phyloP scores from a whole-genome alignment of 2,888 invertebrate species.

The Strigamia crassipes region DNA sequence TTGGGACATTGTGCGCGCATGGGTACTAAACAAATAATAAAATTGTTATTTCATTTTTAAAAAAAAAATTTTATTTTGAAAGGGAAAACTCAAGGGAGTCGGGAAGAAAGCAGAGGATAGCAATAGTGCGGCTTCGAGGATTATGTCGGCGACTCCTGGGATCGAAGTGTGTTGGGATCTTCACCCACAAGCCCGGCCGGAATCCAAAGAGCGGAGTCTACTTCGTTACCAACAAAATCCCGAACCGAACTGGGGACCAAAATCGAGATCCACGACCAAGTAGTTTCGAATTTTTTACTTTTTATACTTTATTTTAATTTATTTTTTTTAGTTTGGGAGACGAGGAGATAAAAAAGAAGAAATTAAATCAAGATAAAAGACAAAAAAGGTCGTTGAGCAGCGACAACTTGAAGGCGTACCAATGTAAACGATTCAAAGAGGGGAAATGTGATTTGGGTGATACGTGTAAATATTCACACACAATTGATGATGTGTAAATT shows the following conservation, averaged over 20 bases:
- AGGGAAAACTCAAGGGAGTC: not conserved
- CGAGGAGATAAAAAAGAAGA: not conserved
- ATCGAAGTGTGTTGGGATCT: conserved; percentile 63
- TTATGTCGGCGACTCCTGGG: not conserved
- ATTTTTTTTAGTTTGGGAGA: no score
- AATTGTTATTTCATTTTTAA: not conserved
- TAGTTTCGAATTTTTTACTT: conserved; percentile 55
- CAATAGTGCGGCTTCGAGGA: conserved; percentile 36
- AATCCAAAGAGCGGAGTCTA: conserved; percentile 72
- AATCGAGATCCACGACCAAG: conserved; percentile 77
- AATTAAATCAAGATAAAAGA: conserved; percentile 23
- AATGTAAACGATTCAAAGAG: conserved; percentile 24
- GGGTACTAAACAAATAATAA: conserved; percentile 62
- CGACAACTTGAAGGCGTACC: not conserved
- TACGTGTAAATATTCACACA: not conserved
- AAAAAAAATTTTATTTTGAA: not conserved
- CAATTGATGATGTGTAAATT: no score
- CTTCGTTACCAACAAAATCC: conserved; percentile 88
- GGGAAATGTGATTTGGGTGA: conserved; percentile 41
- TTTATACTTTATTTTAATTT: no score
- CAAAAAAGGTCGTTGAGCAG: not conserved
- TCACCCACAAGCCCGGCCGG: conserved; percentile 77
- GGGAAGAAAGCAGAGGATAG: conserved; percentile 49
- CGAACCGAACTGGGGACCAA: conserved; percentile 87
- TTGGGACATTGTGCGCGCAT: conserved; percentile 89